phyloP scores from a whole-genome alignment of 2,113 vertebrate genomes.

The Stigmatopora argus region DNA sequence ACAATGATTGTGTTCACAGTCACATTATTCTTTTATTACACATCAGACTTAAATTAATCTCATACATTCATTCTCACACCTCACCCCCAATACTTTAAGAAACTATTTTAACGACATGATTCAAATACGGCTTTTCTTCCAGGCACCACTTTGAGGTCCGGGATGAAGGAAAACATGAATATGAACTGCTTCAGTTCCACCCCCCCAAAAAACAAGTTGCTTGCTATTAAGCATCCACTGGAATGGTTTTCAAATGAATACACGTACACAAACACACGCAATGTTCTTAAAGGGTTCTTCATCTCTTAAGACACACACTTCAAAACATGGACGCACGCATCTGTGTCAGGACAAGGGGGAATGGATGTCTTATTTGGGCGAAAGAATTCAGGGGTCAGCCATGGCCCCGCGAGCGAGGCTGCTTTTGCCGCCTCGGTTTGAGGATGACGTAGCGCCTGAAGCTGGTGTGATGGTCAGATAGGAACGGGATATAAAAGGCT shows the following conservation, averaged over 20 bases:
- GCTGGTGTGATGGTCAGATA: slow-evolving; percentile 60
- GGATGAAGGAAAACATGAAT: slow-evolving; percentile 15
- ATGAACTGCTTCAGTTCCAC: slow-evolving; percentile 17
- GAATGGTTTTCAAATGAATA: background rate
- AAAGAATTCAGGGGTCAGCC: slow-evolving; percentile 38
- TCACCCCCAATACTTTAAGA: slow-evolving; percentile 8
- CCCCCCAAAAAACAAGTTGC: slow-evolving; percentile 7
- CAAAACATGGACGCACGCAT: slow-evolving; percentile 26
- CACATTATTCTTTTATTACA: slow-evolving; percentile 40
- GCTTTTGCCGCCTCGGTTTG: slow-evolving; percentile 63
- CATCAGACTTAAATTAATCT: slow-evolving; percentile 50
- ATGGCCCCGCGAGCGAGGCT: slow-evolving; percentile 52
- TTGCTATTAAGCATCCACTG: slow-evolving; percentile 7
- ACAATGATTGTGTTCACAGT: slow-evolving; percentile 22
- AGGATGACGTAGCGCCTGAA: slow-evolving; percentile 64
- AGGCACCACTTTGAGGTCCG: slow-evolving; percentile 29
- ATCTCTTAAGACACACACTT: slow-evolving; percentile 26
- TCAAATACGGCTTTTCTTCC: slow-evolving; percentile 11
- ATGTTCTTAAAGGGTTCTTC: slow-evolving; percentile 53
- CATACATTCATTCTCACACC: slow-evolving; percentile 21
- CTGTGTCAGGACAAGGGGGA: slow-evolving; percentile 11
- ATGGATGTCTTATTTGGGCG: slow-evolving; percentile 1
- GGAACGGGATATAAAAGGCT: slow-evolving; percentile 54
- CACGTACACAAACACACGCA: slow-evolving; percentile 5
- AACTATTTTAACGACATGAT: slow-evolving; percentile 12